Evolutionary conservation across 2,888 invertebrate genomes (phyloP).

Genomic region (Hydriomena furcata): DNA sequence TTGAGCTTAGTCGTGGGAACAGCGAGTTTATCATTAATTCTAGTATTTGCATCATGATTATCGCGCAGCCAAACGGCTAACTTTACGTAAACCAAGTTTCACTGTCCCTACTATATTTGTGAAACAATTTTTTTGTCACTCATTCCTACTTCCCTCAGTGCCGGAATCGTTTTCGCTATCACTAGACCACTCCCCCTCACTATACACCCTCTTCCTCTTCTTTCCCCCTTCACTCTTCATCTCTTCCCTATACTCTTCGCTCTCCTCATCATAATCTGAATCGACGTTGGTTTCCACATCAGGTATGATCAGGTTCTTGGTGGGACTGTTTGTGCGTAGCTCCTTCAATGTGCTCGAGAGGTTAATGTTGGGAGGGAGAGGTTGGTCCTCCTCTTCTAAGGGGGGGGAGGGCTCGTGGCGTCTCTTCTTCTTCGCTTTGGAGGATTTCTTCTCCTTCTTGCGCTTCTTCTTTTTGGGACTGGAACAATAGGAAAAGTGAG

Average conservation of each 20-base stretch:
- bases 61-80: too few species aligned
- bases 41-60: too few species aligned
- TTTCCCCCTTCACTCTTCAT: conserved; percentile 21
- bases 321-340: conserved; percentile 64
- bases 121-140: too few species aligned
- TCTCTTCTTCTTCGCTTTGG: conserved; percentile 60
- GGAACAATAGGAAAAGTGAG: conserved; percentile 7
- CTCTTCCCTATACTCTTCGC: conserved; percentile 31
- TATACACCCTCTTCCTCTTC: conserved; percentile 61
- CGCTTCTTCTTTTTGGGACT: conserved; percentile 67
- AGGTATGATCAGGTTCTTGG: conserved; percentile 53
- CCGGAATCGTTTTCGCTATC: conserved; percentile 64
- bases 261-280: conserved; percentile 45
- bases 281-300: conserved; percentile 27
- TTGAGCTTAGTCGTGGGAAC: too few species aligned
- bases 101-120: too few species aligned
- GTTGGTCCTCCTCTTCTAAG: conserved; percentile 45
- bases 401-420: conserved; percentile 30
- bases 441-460: conserved; percentile 67
- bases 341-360: conserved; percentile 65
- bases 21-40: too few species aligned
- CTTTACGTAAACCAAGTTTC: too few species aligned
- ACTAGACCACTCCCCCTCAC: conserved; percentile 79
- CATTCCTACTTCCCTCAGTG: conserved; percentile 9
- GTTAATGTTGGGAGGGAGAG: conserved; percentile 58